Base-by-base conservation (phyloP, 30 jellyfish, hydroid and myxozoan species). In the Pelagia noctiluca region DNA sequence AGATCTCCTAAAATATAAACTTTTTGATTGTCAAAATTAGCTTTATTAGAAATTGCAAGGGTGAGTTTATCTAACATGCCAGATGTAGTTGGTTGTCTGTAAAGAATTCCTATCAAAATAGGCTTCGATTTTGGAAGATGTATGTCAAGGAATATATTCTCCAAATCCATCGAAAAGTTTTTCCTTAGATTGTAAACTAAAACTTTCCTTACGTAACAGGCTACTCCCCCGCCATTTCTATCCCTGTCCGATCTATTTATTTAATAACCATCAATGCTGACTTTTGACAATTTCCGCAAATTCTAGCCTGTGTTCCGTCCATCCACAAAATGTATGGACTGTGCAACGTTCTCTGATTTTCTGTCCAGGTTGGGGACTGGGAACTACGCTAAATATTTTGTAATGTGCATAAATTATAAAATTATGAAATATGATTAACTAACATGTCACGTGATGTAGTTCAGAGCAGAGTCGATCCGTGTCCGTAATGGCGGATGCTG, bases 141-240 rank as follows among this genome's bases (percentile, higher is more conserved):
- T 21, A 61, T 76, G 42, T 53, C 86, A 37, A 76, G 37, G 57
- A 76, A 76, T 76, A 76, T 76, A 38, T 78, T 78, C 47, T 78
- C 89, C 18, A 53, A 16, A 76, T 78, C 89, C 37, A 46, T 29
- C 38, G 81, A 78, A 61, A 78, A 19, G 4, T 61, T 31, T 63
- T 61, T 34, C 61, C 89, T 53, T 77, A 25, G 23, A 21, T 77
- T 77, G 50, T 53, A 77, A 23, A 38, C 63, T 73, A 78, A 61
- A 28, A 32, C 81, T 60, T 78, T 78, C 67, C 89, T 78, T 63
- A 62, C 63, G 69, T 78, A 78, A 67, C 82, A 78, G 36, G 89
- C 81, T 28, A 78, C 89, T 57, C 82, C 82, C 47, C 80, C 81
- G 34, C 89, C 82, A 57, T 60, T 69, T 78, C 89, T 78, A 46